Base-by-base conservation (phyloP, 2,113 vertebrate species). In the Phocoena phocoena region DNA sequence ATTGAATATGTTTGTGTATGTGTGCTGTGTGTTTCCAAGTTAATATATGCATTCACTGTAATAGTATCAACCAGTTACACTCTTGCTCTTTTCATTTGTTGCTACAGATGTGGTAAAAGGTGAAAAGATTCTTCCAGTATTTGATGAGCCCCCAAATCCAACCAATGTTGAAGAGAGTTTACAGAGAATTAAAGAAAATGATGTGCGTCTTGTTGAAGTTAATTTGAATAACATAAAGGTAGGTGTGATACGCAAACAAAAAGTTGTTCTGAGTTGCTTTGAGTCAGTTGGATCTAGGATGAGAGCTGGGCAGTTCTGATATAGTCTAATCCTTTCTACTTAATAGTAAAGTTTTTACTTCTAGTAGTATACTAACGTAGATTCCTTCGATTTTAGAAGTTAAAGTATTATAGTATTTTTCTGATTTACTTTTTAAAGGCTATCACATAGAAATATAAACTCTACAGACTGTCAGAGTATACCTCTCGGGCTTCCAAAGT, bases 171-270 rank as follows among this genome's bases (percentile, higher is more conserved):
- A 99, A 77, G 99, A 99, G 81, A 99, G 99, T 7, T 98, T 99
- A 97, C 99, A 99, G 62, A 99, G 99, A 98, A 99, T 99, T 98
- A 99, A 99, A 98, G 98, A 98, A 97, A 99, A 99, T 4, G 99
- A 99, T 97, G 93, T 99, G 90, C 97, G 93, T 77, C 98, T 99
- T 96, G 98, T 98, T 63, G 99, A 99, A 98, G 99, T 99, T 95
- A 99, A 99, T 98, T 98, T 99, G 95, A 99, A 99, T 98, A 99
- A 99, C 96, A 99, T 99, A 76, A 99, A 99, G 99, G 99, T 99
- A 98, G 93, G 95, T 41, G 3, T 97, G 11, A 41, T 62, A 80
- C 79, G 65, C 81, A 88, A 62, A 41, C n/a, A 58, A 31, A 38
- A 28, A 60, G 26, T n/a, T 80, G 12, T 47, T 83, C 83, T 81